Evolutionary conservation across 2,797 vertebrate species (phyloP).

Genomic region (Phataginus tetradactyla): DNA sequence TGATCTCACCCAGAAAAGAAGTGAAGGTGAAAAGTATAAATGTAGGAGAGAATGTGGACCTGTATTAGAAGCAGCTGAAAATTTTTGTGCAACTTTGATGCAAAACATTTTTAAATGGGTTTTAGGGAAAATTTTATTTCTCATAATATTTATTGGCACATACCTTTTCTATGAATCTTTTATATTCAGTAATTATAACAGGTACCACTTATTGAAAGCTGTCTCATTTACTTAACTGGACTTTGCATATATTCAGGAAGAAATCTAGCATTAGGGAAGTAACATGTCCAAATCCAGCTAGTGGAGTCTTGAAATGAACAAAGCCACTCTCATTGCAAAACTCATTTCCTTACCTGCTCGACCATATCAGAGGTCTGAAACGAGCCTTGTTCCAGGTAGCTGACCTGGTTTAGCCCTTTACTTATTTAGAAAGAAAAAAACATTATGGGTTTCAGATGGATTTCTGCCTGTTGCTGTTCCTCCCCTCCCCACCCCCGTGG

Average conservation of each 20-base stretch:
- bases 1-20: background rate
- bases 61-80: background rate
- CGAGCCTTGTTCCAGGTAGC: background rate
- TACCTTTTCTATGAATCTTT: background rate
- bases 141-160: background rate
- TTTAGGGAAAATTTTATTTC: constrained; percentile 29
- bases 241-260: background rate
- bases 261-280: background rate
- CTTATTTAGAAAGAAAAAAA: background rate
- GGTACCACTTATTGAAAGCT: background rate
- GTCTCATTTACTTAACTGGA: background rate
- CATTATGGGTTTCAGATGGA: background rate
- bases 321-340: background rate
- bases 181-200: background rate
- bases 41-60: background rate
- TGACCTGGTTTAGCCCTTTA: background rate
- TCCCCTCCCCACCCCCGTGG: background rate
- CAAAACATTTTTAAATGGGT: background rate
- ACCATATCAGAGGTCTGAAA: background rate
- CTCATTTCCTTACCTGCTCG: background rate
- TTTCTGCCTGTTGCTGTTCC: background rate
- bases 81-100: background rate
- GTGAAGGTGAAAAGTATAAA: background rate
- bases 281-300: background rate
- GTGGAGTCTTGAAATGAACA: background rate